Base-by-base conservation (phyloP, 1,140 invertebrate species). In the Battus philenor region DNA sequence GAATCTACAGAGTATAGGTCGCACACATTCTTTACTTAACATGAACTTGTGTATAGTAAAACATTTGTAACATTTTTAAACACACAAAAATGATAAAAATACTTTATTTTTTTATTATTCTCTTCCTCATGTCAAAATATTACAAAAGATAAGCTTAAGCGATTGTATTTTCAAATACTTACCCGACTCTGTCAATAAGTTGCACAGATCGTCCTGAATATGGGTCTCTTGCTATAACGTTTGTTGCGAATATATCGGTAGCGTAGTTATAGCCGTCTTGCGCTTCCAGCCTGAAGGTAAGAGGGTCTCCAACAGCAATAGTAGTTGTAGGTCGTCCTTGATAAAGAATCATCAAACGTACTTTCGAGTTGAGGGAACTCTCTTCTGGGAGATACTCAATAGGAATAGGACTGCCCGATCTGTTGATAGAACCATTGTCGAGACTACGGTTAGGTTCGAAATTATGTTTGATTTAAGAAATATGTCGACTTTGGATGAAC, bases 171-270 rank as follows among this genome's bases (percentile, higher is more conserved):
- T 38, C 12, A 18, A 3, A 20, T 20, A 20, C 86, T 79, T 88
- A 95, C 94, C 95, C 95, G 65, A 93, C 92, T 85, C 94, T 88
- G 77, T 97, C 95, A 48, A 97, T 97, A 0, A 97, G 83, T 60
- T 96, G 94, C 15, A 97, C 95, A 22, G 93, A 94, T 68, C 95
- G 86, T 31, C 95, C 95, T 0, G 95, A 94, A 68, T 97, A 97
- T 0, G 95, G 95, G 89, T 97, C 95, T 68, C 95, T 90, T 1
- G 95, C 95, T n/a, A 97, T 93, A 0, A 97, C 95, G 75, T 97
- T 96, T 0, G 94, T 97, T 1, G 95, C 95, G 68, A 97, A 97
- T 44, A 97, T 97, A 61, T 97, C 95, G 0, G 92, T 93, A 0
- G 91, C 90, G 54, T 95, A 95, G 75, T 95, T 95, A 63, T 95